Evolutionary conservation across 2,888 invertebrate genomes (phyloP).

Genomic region (Coecobrya sp.): DNA sequence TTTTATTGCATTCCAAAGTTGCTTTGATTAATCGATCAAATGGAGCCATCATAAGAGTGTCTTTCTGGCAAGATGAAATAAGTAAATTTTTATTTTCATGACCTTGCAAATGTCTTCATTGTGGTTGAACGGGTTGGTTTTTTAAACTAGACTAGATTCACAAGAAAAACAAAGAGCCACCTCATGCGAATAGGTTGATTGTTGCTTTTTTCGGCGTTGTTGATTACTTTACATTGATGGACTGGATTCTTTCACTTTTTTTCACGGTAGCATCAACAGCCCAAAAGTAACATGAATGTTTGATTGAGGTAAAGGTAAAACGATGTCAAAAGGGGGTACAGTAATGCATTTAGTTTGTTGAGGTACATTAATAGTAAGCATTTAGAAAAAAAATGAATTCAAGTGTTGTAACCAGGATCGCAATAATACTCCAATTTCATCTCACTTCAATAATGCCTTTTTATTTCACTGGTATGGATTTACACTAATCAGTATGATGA

Average conservation of each 20-base stretch:
- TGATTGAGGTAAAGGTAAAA: slow-evolving; percentile 8
- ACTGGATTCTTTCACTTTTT: slow-evolving; percentile 52
- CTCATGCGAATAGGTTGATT: not conserved
- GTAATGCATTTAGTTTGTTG: not conserved
- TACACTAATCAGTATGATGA: slow-evolving; percentile 39
- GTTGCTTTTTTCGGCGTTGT: slow-evolving; percentile 34
- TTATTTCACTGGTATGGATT: slow-evolving; percentile 9
- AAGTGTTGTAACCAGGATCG: not conserved
- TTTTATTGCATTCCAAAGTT: slow-evolving; percentile 79
- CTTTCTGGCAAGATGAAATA: not conserved
- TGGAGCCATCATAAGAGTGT: not conserved
- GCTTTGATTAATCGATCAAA: slow-evolving; percentile 79
- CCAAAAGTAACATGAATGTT: too few species aligned
- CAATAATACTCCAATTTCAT: not conserved
- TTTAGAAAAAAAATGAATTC: slow-evolving; percentile 50
- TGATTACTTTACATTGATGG: slow-evolving; percentile 49
- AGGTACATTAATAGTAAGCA: slow-evolving; percentile 5
- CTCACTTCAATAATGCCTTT: not conserved
- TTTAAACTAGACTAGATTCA: slow-evolving; percentile 52
- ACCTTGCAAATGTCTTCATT: slow-evolving; percentile 80
- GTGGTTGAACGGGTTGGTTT: slow-evolving; percentile 76
- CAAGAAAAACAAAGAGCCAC: not conserved
- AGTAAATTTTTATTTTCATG: slow-evolving; percentile 59
- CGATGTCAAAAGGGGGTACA: slow-evolving; percentile 16
- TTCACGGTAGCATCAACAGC: not conserved